Base-by-base conservation (phyloP, 2,797 vertebrate species). In the Clarias platycephalus region DNA sequence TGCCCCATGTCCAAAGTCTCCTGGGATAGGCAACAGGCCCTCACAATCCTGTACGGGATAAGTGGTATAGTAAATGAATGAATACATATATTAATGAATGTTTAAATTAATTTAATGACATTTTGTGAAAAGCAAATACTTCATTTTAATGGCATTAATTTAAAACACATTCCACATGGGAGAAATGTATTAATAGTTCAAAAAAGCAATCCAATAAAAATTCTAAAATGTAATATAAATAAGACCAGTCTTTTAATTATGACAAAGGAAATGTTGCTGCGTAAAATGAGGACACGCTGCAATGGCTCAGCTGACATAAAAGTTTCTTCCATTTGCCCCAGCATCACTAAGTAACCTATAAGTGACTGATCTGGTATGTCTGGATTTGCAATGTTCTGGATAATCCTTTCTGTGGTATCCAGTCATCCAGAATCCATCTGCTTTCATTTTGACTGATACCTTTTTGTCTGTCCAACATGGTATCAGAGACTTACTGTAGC, bases 261-360 rank as follows among this genome's bases (percentile, higher is more conserved):
- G 16, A 26, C 5, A 28, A 55, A 28, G 55, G 31, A 53, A 49
- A 20, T 44, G 49, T 3, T 75, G 15, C 49, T 75, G n/a, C 31
- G 55, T 57, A 1, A 57, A 75, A 31, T 26, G 4, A 49, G 2
- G 49, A 75, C 8, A 53, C 7, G 20, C 49, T 55, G 49, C 49
- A 76, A 34, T 31, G 74, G 26, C 28, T 57, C 4, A 34, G 10
- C 28, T 68, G 31, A 16, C 15, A 15, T 68, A 68, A 8, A 68
- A 22, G 34, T 13, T 70, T 34, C 9, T 70, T 12, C 4, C 9
- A 40, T 70, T 70, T 22, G 9, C 1, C 34, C 10, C 34, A 70
- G 37, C 37, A 34, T 34, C 67, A 28, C 75, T 37, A 34, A 34
- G 57, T 77, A 57, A 77, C 77, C 18, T n/a, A 15, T 79, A 78